These are phyloP conservation scores for Brachyalestes nurse DNA, from an alignment of 2,797 vertebrate species.

Conservation along the genomic window DNA sequence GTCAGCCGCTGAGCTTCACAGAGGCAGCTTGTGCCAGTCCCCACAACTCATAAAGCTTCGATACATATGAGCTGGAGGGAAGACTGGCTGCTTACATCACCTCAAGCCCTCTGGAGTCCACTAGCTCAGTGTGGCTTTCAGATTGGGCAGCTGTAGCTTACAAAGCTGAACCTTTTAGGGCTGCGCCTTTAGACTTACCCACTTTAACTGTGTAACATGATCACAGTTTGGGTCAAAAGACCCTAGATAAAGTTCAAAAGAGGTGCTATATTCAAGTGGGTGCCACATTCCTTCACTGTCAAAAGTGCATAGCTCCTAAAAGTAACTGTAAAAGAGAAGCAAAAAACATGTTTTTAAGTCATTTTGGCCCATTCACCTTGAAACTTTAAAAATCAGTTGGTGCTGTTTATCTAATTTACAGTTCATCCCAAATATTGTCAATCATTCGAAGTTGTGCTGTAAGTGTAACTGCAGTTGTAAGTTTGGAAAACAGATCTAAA, in stretches of 20 bases:
- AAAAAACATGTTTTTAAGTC: no score
- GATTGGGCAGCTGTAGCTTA: background rate
- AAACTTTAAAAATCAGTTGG: no score
- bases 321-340: no score
- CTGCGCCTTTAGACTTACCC: background rate
- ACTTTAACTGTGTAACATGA: background rate
- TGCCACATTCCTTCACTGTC: no score
- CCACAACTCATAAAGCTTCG: slow-evolving; percentile 71
- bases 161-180: background rate
- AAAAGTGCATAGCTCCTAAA: no score
- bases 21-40: slow-evolving; percentile 80
- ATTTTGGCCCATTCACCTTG: no score
- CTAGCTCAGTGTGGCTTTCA: background rate
- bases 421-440: no score
- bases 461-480: no score
- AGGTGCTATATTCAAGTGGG: background rate
- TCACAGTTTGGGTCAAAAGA: background rate
- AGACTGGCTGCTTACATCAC: slow-evolving; percentile 44
- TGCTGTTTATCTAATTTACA: no score
- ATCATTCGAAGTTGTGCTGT: no score
- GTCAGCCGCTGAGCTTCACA: slow-evolving; percentile 65
- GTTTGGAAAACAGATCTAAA: no score
- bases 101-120: background rate
- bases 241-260: background rate
- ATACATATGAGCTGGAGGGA: slow-evolving; percentile 59